These are phyloP conservation scores for Pardosa pseudoannulata DNA, from an alignment of 2,888 invertebrate species.

Conservation along the genomic window DNA sequence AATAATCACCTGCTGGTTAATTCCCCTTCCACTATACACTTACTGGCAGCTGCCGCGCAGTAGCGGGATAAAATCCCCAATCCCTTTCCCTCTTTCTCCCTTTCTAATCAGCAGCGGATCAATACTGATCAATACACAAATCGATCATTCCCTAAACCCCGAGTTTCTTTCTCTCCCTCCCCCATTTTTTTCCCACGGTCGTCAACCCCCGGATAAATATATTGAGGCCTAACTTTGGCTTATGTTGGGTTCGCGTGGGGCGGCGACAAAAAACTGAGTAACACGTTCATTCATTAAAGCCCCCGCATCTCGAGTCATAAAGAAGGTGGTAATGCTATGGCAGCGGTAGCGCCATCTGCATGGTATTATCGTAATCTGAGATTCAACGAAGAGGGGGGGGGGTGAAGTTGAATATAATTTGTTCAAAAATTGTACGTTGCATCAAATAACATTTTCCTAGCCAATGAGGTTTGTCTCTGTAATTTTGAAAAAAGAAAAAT, in stretches of 20 bases:
- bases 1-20: constrained; percentile 8
- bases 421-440: too few relatives aligned
- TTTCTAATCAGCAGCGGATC: background rate
- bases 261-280: background rate
- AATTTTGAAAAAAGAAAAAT: too few relatives aligned
- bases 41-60: background rate
- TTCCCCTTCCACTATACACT: background rate
- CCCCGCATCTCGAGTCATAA: background rate
- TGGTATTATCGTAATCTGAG: too few relatives aligned
- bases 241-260: background rate
- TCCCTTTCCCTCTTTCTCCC: background rate
- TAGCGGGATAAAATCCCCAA: background rate
- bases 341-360: background rate
- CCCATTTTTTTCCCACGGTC: constrained; percentile 8
- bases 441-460: too few relatives aligned
- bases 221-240: constrained; percentile 1
- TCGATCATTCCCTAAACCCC: constrained; percentile 7
- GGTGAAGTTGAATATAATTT: too few relatives aligned
- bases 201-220: constrained; percentile 2
- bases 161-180: background rate
- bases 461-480: too few relatives aligned
- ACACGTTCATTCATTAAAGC: constrained; percentile 1
- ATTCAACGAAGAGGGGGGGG: too few relatives aligned
- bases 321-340: background rate
- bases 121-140: background rate